These are phyloP conservation scores for Phrynocephalus guinanensis DNA, from an alignment of 2,797 vertebrate genomes.

Conservation along the genomic window DNA sequence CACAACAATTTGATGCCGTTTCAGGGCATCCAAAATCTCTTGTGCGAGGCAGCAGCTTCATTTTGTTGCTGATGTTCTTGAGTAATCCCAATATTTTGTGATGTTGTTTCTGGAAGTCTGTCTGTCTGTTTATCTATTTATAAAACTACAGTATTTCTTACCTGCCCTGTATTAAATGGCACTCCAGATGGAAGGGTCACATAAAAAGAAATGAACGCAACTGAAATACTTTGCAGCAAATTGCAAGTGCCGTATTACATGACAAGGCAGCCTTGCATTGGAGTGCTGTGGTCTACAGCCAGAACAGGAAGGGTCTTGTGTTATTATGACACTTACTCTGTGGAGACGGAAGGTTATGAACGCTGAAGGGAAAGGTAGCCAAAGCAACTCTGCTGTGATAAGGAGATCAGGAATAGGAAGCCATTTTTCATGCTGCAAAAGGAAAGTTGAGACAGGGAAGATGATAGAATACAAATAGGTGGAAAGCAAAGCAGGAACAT, in stretches of 20 bases:
- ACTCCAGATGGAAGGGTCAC: too few species aligned
- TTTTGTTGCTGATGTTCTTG: neutral
- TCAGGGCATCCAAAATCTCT: neutral
- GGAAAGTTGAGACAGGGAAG: conserved; percentile 58
- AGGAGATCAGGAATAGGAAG: conserved; percentile 66
- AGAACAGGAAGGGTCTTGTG: neutral
- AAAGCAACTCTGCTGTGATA: conserved; percentile 28
- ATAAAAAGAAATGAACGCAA: too few species aligned
- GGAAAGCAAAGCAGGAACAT: conserved; percentile 47
- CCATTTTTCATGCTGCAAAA: conserved; percentile 54
- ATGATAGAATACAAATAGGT: conserved; percentile 30
- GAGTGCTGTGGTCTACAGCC: neutral
- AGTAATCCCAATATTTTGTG: conserved; percentile 29
- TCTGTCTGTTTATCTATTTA: neutral
- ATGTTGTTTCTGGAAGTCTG: conserved; percentile 36
- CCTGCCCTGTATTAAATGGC: too few species aligned
- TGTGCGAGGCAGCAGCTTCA: neutral
- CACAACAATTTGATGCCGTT: neutral
- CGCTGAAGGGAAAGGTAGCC: conserved; percentile 45
- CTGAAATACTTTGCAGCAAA: too few species aligned
- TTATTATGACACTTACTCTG: neutral
- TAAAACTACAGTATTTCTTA: too few species aligned
- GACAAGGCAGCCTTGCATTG: too few species aligned
- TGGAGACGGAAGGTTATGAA: conserved; percentile 3
- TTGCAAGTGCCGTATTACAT: too few species aligned